Evolutionary conservation across 2,113 vertebrate species (phyloP), one percentile per base, ranked within the genome.

Genomic region (Mus pahari): DNA sequence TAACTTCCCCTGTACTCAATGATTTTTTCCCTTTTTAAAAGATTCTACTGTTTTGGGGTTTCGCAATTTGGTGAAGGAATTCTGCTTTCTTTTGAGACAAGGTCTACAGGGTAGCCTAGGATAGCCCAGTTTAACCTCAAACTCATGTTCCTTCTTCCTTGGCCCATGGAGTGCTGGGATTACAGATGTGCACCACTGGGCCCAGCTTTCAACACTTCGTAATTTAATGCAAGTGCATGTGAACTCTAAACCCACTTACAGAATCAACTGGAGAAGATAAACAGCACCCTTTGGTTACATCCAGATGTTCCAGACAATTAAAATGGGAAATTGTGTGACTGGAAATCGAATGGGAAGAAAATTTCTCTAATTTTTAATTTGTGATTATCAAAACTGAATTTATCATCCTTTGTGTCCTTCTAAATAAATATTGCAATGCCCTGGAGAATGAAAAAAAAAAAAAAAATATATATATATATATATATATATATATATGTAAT

Each of bases 331-430:
- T 45, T 91, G 78, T 82, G 73, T 81, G 36, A 90, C 94, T 74
- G 64, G 50, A 94, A 95, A 89, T 64, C 94, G n/a, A 70, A 92
- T 62, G 36, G 24, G 16, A 94, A 20, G 82, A 92, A 97, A 96
- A 87, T 75, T 84, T 89, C 77, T 81, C 94, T 92, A 89, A 97
- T 89, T 88, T 91, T 64, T 6, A n/a, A n/a, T n/a, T 89, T 84
- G 17, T 91, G 58, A 96, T 94, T 91, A 89, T 86, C 20, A 36
- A 94, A 91, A 92, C 50, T 81, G 88, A 96, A 82, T 89, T 48
- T 75, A 89, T 96, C 26, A 45, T 95, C 79, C 66, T 55, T 53
- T 71, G 78, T 58, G 5, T 89, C 50, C 82, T 92, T 94, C 81
- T 95, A 86, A 94, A 84, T 48, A 90, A 92, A 92, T 4, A 79